Base-by-base conservation (phyloP, 2,797 vertebrate genomes). In the Micropoecilia bifurca region DNA sequence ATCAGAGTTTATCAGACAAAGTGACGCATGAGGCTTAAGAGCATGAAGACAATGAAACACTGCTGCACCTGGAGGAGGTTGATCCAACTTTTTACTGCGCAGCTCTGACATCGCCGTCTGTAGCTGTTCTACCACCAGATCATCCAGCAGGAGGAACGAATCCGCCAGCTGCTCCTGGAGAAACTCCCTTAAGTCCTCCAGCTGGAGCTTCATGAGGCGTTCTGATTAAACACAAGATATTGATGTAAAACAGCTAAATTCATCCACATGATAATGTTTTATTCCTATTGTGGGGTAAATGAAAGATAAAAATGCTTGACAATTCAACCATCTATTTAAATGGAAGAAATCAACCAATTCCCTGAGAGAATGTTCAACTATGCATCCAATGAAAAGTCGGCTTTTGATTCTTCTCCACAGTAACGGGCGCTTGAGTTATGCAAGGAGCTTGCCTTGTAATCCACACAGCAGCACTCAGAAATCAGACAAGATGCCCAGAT, bases 101-200 rank as follows among this genome's bases (percentile, higher is more conserved):
- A 97, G 94, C 68, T 97, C 96, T 0, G 88, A 87, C 96, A 96
- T 96, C 0, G 95, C 94, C 6, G 86, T 87, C 89, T 97, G 96
- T 63, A 97, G 91, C 28, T 97, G 95, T 82, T 97, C 96, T 0
- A 97, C 90, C 75, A 97, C 95, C 0, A 81, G 20, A 48, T 97
- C 95, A 0, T 97, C 96, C 22, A 95, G 95, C 0, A 95, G 93
- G 80, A 95, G 90, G 90, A 96, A 93, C 36, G 96, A 96, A 61
- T 82, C 88, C 0, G 94, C 92, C 36, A 96, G 95, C 77, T 94
- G 92, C 92, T 97, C 97, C 92, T 97, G 96, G 66, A 97, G 94
- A 78, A 97, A 97, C 82, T 97, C 96, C 84, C 95, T 93, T 66
- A 97, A 90, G 61, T 97, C 97, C 87, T 97, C 96, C 80, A 97